Percentiles rank a stretch among this genome's conserved stretches.
phyloP scores from a whole-genome alignment of 2,113 vertebrate genomes.

The Rhinolophus ferrumequinum region DNA sequence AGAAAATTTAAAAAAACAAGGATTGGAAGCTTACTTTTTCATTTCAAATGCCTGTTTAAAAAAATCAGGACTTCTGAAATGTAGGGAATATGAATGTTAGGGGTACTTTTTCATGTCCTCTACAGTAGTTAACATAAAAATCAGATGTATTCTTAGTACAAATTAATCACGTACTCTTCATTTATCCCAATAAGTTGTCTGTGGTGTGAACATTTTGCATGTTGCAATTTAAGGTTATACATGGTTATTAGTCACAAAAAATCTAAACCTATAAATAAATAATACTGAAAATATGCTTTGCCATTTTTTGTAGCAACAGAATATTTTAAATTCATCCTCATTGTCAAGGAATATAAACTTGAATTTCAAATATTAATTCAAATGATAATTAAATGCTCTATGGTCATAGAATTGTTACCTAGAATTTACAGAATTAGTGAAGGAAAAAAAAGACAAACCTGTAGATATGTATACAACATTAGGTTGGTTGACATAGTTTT shows the following conservation, averaged over 20 bases:
- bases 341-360: conserved; percentile 33
- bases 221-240: background rate
- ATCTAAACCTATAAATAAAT: background rate
- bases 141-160: background rate
- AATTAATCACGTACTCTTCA: background rate
- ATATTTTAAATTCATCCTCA: background rate
- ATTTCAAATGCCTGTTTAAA: background rate
- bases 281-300: background rate
- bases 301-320: background rate
- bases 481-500: background rate
- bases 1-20: background rate
- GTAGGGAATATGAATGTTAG: background rate
- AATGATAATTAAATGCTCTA: background rate
- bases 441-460: background rate
- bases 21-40: conserved; percentile 25
- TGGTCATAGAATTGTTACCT: background rate
- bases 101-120: background rate
- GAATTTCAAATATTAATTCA: conserved; percentile 26
- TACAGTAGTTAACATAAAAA: background rate
- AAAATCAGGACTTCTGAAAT: conserved; percentile 33
- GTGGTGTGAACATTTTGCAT: background rate
- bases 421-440: background rate
- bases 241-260: background rate
- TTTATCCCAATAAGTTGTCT: background rate
- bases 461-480: background rate